Percentiles rank a stretch among this genome's conserved stretches.
Evolutionary conservation across 2,888 invertebrate species (phyloP).

Genomic region (Oxyteleia sp.): DNA sequence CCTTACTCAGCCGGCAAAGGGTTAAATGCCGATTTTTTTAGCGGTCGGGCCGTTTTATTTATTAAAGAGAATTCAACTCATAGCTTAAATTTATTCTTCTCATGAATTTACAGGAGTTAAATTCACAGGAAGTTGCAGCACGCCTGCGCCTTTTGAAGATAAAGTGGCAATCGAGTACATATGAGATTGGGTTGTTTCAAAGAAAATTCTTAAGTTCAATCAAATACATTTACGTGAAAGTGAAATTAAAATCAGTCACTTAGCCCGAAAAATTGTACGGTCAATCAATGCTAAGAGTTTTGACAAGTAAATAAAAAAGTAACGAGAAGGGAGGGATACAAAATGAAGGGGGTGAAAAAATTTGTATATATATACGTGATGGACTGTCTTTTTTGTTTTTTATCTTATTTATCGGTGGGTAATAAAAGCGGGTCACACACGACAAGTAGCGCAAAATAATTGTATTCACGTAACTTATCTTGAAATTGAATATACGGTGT

Average conservation of each 20-base stretch:
- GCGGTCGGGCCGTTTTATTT: slow-evolving; percentile 47
- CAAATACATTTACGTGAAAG: slow-evolving; percentile 49
- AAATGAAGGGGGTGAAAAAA: not conserved
- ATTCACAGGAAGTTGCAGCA: slow-evolving; percentile 55
- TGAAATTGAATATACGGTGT: slow-evolving; percentile 56
- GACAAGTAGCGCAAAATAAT: slow-evolving; percentile 22
- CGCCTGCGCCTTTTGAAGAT: slow-evolving; percentile 65
- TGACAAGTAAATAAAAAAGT: slow-evolving; percentile 43
- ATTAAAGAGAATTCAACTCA: slow-evolving; percentile 63
- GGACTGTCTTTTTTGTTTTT: too few species aligned
- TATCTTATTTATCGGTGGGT: too few species aligned
- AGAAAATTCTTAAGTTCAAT: slow-evolving; percentile 65
- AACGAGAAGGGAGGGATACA: slow-evolving; percentile 1
- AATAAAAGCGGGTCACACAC: too few species aligned
- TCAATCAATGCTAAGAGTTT: slow-evolving; percentile 55
- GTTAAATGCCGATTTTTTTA: slow-evolving; percentile 46
- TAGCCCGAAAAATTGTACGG: slow-evolving; percentile 27
- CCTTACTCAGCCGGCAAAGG: slow-evolving; percentile 41
- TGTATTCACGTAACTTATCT: slow-evolving; percentile 47
- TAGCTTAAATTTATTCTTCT: slow-evolving; percentile 63
- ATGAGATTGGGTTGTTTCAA: slow-evolving; percentile 67
- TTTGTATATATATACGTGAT: too few species aligned
- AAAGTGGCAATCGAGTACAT: slow-evolving; percentile 68
- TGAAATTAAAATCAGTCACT: slow-evolving; percentile 45
- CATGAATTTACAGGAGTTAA: slow-evolving; percentile 67